These are phyloP conservation scores for Apus apus DNA, from an alignment of 2,113 vertebrate species.

Conservation along the genomic window DNA sequence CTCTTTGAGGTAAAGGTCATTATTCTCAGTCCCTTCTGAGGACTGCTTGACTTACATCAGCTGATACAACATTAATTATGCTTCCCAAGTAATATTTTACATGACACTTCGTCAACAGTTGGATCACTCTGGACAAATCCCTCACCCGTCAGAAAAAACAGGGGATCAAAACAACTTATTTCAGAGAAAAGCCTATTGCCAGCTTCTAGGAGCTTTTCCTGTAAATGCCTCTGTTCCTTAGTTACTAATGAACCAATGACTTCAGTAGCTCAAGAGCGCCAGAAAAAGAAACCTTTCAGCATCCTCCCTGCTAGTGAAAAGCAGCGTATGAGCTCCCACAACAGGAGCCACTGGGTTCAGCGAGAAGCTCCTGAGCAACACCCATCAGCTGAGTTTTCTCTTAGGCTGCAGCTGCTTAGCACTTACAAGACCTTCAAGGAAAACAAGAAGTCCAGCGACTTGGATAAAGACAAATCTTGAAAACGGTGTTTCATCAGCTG, in stretches of 20 bases:
- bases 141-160: background rate
- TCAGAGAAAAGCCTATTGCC: background rate
- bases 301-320: background rate
- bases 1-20: background rate
- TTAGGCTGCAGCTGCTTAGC: background rate
- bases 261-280: background rate
- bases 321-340: background rate
- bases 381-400: background rate
- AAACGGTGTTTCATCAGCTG: background rate
- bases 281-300: background rate
- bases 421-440: background rate
- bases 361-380: background rate
- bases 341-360: background rate
- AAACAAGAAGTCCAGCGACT: background rate
- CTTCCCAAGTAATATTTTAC: slow-evolving; percentile 5
- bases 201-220: slow-evolving; percentile 30
- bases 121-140: background rate
- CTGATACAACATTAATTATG: background rate
- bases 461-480: background rate
- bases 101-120: background rate
- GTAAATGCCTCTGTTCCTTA: slow-evolving; percentile 22
- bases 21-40: background rate
- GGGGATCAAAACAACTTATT: background rate
- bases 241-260: slow-evolving; percentile 32
- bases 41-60: background rate